Conservation (phyloP, 2,113 vertebrate species). For the Cynoglossus semilaevis region DNA sequence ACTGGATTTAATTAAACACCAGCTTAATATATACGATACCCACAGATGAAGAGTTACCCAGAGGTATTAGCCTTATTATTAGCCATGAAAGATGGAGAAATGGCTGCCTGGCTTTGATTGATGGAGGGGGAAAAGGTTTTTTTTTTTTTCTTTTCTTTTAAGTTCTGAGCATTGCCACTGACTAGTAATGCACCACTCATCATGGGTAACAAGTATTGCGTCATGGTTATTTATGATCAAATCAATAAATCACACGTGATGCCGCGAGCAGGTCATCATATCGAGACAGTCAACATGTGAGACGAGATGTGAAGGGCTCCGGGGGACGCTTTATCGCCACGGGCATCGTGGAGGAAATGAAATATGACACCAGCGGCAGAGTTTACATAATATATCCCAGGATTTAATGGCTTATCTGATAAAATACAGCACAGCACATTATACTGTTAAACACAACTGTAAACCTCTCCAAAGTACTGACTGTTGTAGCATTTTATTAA, state of each 20-base stretch:
- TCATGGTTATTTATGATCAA: constrained; percentile 13
- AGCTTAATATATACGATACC: constrained; percentile 11
- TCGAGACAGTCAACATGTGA: background rate
- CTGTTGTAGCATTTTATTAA: constrained; percentile 1
- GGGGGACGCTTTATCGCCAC: background rate
- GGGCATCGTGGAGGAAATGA: background rate
- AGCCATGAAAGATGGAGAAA: constrained; percentile 7
- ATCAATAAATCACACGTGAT: constrained; percentile 15
- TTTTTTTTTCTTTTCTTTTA: too few species aligned
- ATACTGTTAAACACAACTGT: background rate
- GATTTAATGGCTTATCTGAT: background rate
- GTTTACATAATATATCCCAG: background rate
- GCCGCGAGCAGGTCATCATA: constrained; percentile 3
- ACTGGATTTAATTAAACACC: constrained; percentile 42
- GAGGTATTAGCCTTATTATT: constrained; percentile 29
- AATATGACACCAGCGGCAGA: background rate
- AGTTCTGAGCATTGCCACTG: background rate
- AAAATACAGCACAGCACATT: background rate
- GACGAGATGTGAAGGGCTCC: background rate
- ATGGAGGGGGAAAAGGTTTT: background rate
- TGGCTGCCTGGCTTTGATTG: constrained; percentile 12
- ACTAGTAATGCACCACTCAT: background rate
- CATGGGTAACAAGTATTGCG: background rate
- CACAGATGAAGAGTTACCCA: constrained; percentile 2
- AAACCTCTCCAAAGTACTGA: background rate